Evolutionary conservation across 2,888 invertebrate species (phyloP).

Genomic region (Acanthosepion lycidas): DNA sequence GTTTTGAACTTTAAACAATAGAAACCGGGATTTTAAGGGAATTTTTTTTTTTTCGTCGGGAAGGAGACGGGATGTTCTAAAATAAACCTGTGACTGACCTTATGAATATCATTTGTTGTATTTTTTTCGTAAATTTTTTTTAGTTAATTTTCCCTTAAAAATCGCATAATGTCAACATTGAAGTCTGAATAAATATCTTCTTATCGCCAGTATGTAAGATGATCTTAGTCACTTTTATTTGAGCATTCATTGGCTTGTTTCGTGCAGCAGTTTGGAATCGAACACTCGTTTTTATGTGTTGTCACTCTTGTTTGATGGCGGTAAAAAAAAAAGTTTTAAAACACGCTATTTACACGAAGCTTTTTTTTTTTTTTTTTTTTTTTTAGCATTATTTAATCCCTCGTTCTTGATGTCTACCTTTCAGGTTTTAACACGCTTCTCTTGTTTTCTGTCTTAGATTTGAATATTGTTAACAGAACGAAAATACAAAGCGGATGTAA

Average conservation of each 20-base stretch:
- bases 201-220: background rate
- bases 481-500: too few relatives aligned
- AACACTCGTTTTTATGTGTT: background rate
- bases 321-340: background rate
- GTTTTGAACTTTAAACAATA: background rate
- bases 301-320: background rate
- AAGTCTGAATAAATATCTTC: background rate
- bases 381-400: background rate
- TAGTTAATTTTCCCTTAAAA: background rate
- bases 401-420: background rate
- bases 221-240: background rate
- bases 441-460: background rate
- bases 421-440: background rate
- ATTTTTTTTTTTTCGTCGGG: background rate
- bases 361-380: background rate
- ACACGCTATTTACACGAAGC: background rate
- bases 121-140: background rate
- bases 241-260: background rate
- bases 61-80: background rate
- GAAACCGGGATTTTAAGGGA: background rate
- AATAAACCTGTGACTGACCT: background rate
- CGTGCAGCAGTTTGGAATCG: background rate
- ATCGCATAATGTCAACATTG: conserved; percentile 15
- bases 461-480: too few relatives aligned
- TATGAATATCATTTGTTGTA: background rate